phyloP scores from a whole-genome alignment of 2,888 invertebrate genomes.

The Miltochrista miniata region DNA sequence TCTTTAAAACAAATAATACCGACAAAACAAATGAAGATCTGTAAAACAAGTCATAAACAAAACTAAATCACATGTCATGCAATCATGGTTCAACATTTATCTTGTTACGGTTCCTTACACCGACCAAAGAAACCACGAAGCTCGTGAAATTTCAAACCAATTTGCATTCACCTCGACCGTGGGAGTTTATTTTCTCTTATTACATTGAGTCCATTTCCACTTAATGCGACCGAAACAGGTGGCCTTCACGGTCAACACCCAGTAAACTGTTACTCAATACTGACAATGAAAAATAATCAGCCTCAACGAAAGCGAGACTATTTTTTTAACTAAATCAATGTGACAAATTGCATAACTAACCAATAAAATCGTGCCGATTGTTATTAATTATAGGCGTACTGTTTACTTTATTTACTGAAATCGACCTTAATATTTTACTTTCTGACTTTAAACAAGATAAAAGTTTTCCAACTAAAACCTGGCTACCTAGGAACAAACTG shows the following conservation, averaged over 20 bases:
- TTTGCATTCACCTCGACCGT: slow-evolving; percentile 1
- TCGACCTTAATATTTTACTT: too few species aligned
- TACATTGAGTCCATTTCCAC: slow-evolving; percentile 30
- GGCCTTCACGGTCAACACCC: slow-evolving; percentile 71
- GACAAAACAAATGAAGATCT: too few species aligned
- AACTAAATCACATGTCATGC: too few species aligned
- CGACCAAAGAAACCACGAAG: not conserved
- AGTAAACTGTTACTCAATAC: slow-evolving; percentile 62
- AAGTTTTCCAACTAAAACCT: too few species aligned
- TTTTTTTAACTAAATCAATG: slow-evolving; percentile 17
- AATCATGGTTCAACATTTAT: too few species aligned
- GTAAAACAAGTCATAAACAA: too few species aligned
- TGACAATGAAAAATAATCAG: slow-evolving; percentile 67
- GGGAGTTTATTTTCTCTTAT: slow-evolving; percentile 12
- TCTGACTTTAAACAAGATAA: too few species aligned
- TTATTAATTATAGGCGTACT: too few species aligned
- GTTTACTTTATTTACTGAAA: too few species aligned
- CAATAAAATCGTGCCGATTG: not conserved
- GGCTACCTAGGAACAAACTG: too few species aligned
- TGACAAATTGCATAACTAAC: slow-evolving; percentile 2
- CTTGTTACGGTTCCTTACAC: too few species aligned
- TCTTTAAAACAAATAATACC: too few species aligned
- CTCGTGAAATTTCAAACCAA: not conserved
- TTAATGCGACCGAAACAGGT: slow-evolving; percentile 41
- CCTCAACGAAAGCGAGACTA: slow-evolving; percentile 53